Evolutionary conservation across 2,888 invertebrate species (phyloP).

Genomic region (Kryphioiulus occultus): DNA sequence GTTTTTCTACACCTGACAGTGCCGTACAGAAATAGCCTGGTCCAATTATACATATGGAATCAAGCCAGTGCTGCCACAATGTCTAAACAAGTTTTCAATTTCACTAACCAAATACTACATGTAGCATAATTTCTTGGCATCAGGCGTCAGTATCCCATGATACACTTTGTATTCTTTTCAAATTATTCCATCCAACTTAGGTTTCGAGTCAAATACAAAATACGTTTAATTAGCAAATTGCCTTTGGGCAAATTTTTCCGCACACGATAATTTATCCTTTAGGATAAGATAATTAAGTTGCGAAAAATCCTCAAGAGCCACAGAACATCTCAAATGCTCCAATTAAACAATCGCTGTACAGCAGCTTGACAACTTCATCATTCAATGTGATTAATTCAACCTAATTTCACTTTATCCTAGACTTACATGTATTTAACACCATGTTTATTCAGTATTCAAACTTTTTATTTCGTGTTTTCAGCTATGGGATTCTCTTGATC

Average conservation of each 20-base stretch:
- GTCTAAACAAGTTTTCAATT: too few relatives aligned
- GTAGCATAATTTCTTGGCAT: too few relatives aligned
- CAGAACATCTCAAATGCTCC: too few relatives aligned
- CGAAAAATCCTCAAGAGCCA: too few relatives aligned
- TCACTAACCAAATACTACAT: too few relatives aligned
- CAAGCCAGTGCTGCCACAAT: too few relatives aligned
- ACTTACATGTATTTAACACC: not conserved
- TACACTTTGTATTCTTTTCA: too few relatives aligned
- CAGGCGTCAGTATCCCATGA: too few relatives aligned
- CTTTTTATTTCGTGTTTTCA: not conserved
- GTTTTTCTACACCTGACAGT: too few relatives aligned
- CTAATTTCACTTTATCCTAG: not conserved
- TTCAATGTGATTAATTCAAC: not conserved
- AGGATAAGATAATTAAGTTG: not conserved
- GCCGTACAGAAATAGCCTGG: too few relatives aligned
- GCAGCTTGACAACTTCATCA: not conserved
- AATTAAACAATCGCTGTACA: not conserved
- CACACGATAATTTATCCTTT: not conserved
- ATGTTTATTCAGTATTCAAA: not conserved
- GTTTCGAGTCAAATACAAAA: not conserved
- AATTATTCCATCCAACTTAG: not conserved
- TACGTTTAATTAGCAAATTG: not conserved
- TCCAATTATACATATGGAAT: too few relatives aligned
- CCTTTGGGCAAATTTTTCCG: not conserved
- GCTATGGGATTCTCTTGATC: not conserved